Conservation (phyloP, 2,113 vertebrate species). For the Semnopithecus entellus region DNA sequence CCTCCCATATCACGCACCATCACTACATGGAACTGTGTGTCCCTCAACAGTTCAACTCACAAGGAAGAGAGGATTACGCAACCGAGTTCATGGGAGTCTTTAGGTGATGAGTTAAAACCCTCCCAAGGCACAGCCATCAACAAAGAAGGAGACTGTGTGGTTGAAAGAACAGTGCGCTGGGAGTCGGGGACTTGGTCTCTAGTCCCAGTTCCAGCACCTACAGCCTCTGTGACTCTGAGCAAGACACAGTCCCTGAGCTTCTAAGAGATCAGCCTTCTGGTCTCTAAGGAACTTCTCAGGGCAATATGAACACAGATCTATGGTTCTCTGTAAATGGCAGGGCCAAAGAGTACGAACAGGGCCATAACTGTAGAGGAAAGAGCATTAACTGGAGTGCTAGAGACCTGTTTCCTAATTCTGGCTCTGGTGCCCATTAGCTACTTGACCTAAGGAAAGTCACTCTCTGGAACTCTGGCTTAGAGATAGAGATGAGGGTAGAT, state of each 20-base stretch:
- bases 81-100: neutral
- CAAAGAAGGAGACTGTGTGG: neutral
- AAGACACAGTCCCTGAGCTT: neutral
- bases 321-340: neutral
- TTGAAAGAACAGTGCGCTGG: neutral
- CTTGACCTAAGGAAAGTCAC: neutral
- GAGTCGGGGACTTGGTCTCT: neutral
- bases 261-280: neutral
- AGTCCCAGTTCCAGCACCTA: neutral
- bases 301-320: neutral
- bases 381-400: neutral
- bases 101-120: neutral
- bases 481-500: neutral
- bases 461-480: neutral
- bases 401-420: neutral
- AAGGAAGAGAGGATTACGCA: neutral
- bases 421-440: neutral
- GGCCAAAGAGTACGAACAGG: neutral
- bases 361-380: neutral
- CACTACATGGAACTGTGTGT: neutral
- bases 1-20: neutral
- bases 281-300: neutral
- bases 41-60: neutral
- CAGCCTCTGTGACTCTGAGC: neutral
- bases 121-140: neutral